Evolutionary conservation across 1,140 invertebrate species (phyloP), one percentile per base, ranked within the genome.

Genomic region (Zophobas morio): DNA sequence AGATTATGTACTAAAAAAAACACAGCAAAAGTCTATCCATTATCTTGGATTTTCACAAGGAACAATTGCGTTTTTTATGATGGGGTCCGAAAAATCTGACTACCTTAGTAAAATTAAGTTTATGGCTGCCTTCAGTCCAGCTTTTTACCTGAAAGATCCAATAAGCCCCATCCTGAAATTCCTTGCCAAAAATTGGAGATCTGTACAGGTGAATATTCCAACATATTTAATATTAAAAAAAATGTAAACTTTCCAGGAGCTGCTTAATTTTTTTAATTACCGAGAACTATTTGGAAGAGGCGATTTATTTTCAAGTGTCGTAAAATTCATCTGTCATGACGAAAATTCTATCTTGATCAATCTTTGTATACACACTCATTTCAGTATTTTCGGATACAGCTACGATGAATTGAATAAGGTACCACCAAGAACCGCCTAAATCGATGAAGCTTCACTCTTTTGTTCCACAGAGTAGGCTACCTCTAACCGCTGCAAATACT

Each of bases 41-140:
- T 92, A 91, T 79, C 84, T 91, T 8, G 88, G 90, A 1, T 88
- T 91, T 82, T 83, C 90, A 84, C 87, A 88, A 76, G 94, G 94
- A 32, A 91, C 89, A 1, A 89, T 89, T 0, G 78, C 84, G 0
- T 89, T 88, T 63, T 90, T 88, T 49, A 88, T 90, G 0, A 85
- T 91, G 82, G 82, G 87, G 2, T 87, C 88, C n/a, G 84, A 86
- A 71, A 79, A 84, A 1, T 88, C 90, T 0, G 84, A 89, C 5
- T 92, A 92, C 74, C 89, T 90, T 47, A 79, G 85, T 2, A 91
- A 91, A 82, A 87, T 92, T 1, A 81, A 73, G 5, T 83, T 86
- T 0, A 87, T 88, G 76, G 87, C 91, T 77, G 86, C 89, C 0
- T 80, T 94, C 56, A 92, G 88, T 1, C 91, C 91, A 1, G 88